Conservation (phyloP, 2,888 invertebrate species). For the Orchesella flavescens region DNA sequence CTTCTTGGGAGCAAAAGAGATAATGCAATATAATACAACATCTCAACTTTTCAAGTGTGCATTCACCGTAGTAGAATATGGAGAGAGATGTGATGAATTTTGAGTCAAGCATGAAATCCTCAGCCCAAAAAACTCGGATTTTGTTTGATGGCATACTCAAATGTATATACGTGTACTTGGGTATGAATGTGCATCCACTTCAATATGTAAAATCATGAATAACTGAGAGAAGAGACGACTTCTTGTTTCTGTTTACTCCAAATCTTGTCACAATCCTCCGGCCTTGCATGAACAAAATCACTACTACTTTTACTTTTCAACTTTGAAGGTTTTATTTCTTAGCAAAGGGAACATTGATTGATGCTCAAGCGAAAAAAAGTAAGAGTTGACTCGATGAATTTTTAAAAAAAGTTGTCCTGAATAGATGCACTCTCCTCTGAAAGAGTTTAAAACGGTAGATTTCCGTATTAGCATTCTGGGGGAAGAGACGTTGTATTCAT, state of each 20-base stretch:
- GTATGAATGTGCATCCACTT: no score
- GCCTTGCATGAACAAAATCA: conserved; percentile 26
- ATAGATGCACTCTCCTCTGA: background rate
- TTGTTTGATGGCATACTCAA: no score
- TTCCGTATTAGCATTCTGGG: conserved; percentile 34
- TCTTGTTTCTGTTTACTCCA: conserved; percentile 31
- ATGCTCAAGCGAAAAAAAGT: conserved; percentile 32
- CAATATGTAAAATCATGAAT: background rate
- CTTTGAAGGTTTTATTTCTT: conserved; percentile 11
- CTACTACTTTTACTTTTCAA: background rate
- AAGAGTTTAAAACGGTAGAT: no score
- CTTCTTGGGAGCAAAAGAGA: background rate
- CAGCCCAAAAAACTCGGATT: no score
- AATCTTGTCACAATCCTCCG: conserved; percentile 27
- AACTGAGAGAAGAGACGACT: background rate
- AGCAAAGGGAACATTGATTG: conserved; percentile 49
- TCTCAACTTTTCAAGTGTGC: no score
- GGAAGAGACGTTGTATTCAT: conserved; percentile 42
- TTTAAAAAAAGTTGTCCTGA: conserved; percentile 25
- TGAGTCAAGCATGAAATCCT: no score
- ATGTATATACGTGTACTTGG: no score
- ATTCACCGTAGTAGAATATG: no score
- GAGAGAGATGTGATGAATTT: no score
- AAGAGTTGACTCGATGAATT: conserved; percentile 40
- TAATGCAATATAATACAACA: background rate